phyloP scores from a whole-genome alignment of 1,140 invertebrate species.

The Diabrotica virgifera region DNA sequence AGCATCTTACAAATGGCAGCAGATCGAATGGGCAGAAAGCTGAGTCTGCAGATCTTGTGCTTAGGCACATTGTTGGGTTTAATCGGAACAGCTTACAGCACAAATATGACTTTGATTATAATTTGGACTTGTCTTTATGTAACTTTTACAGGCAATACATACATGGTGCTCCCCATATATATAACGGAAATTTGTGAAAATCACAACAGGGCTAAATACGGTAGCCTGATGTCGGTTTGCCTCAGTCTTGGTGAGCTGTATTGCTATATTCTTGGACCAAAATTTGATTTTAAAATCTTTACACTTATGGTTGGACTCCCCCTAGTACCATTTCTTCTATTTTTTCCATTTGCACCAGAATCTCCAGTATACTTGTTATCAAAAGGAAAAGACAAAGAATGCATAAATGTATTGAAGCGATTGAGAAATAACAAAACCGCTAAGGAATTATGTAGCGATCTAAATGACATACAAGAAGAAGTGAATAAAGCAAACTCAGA shows the following conservation, averaged over 20 bases:
- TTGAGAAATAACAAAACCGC: not conserved
- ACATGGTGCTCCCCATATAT: not conserved
- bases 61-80: not conserved
- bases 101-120: not conserved
- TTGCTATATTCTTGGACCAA: not conserved
- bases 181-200: not conserved
- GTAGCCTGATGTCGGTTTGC: not conserved
- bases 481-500: not conserved
- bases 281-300: not conserved
- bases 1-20: not conserved
- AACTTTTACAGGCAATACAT: not conserved
- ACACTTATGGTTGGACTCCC: not conserved
- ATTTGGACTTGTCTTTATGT: not conserved
- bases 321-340: not conserved
- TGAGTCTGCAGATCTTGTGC: not conserved
- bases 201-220: not conserved
- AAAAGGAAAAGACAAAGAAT: not conserved
- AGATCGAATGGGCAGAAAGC: not conserved
- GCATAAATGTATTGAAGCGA: not conserved
- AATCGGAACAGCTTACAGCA: not conserved
- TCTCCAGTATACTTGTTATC: not conserved
- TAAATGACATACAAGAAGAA: not conserved
- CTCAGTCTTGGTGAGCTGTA: not conserved
- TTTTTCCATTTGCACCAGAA: not conserved
- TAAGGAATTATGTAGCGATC: not conserved